Evolutionary conservation across 2,113 vertebrate species (phyloP).

Genomic region (Proteles cristata): DNA sequence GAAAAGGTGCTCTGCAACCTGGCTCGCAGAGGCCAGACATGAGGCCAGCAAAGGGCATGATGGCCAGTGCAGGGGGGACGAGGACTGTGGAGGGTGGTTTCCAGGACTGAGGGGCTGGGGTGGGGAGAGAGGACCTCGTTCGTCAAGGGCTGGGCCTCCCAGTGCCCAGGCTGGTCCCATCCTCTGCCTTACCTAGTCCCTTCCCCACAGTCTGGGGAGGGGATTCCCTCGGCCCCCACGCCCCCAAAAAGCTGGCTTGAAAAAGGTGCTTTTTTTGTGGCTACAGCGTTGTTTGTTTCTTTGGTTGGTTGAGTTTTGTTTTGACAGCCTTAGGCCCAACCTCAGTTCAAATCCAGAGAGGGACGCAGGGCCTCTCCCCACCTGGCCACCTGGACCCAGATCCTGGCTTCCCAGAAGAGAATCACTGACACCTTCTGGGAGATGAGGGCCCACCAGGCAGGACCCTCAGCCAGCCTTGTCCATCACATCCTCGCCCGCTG

Average conservation of each 20-base stretch:
- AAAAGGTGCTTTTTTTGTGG: neutral
- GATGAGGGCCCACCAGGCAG: neutral
- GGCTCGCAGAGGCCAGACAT: neutral
- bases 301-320: neutral
- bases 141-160: neutral
- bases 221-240: too few species aligned
- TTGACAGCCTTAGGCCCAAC: neutral
- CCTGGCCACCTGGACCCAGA: neutral
- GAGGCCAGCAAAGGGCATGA: fast-evolving
- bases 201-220: neutral
- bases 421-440: too few species aligned
- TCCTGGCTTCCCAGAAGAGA: neutral
- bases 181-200: neutral
- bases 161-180: neutral
- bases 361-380: neutral
- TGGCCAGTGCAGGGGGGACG: neutral
- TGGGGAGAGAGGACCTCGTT: too few species aligned
- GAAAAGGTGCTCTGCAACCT: neutral
- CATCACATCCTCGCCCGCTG: neutral
- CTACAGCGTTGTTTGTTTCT: neutral
- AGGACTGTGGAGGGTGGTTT: fast-evolving
- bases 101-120: fast-evolving
- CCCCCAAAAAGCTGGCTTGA: neutral
- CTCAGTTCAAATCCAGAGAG: neutral
- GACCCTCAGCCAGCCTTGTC: too few species aligned